These are phyloP conservation scores for Dolichoris vasculosae DNA, from an alignment of 1,140 invertebrate species.

Conservation along the genomic window DNA sequence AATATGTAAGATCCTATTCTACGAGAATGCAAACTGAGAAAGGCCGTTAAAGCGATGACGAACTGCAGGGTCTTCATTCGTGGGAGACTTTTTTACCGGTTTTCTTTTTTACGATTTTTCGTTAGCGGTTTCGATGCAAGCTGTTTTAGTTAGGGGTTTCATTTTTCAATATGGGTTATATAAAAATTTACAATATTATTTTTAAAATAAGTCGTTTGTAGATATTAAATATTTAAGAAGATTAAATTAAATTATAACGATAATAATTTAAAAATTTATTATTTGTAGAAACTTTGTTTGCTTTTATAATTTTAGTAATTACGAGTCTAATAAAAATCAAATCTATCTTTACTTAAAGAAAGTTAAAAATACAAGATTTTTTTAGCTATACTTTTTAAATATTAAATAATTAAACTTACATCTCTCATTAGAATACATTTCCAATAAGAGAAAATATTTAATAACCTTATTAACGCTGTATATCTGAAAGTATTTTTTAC, in stretches of 20 bases:
- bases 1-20: slow-evolving; percentile 7
- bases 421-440: not conserved
- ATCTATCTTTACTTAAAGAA: too few species aligned
- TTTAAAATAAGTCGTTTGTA: too few species aligned
- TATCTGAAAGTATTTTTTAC: not conserved
- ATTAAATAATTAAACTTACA: not conserved
- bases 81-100: not conserved
- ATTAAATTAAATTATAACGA: too few species aligned
- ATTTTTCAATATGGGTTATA: too few species aligned
- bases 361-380: not conserved
- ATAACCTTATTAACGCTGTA: not conserved
- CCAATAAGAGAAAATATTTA: not conserved
- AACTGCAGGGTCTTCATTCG: not conserved
- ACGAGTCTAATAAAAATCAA: too few species aligned
- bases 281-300: too few species aligned
- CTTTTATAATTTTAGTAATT: too few species aligned
- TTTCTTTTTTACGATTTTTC: not conserved
- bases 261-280: too few species aligned
- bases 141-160: not conserved
- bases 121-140: not conserved
- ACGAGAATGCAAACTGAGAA: slow-evolving; percentile 5
- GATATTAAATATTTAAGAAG: too few species aligned
- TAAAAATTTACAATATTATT: too few species aligned
- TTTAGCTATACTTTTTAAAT: not conserved
- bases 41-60: slow-evolving; percentile 28